Evolutionary conservation across 2,888 invertebrate species (phyloP).

Genomic region (Meghimatium bilineatum): DNA sequence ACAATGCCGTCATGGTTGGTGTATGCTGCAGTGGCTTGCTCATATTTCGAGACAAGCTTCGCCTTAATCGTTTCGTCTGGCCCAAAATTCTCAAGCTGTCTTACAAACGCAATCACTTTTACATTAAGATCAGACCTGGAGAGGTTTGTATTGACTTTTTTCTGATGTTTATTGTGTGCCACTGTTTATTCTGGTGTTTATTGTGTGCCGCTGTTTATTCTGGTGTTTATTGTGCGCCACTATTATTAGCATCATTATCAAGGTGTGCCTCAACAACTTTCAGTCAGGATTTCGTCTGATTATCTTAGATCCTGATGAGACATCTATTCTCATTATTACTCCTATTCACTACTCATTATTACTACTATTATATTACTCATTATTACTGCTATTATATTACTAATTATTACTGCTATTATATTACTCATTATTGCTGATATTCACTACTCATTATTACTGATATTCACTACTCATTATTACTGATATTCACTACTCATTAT

Average conservation of each 20-base stretch:
- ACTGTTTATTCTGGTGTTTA: neutral
- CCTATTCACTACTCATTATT: neutral
- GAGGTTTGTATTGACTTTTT: constrained; percentile 79
- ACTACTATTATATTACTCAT: neutral
- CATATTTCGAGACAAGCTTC: constrained; percentile 93
- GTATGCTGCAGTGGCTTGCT: constrained; percentile 98
- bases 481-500: too few species aligned
- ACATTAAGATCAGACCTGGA: constrained; percentile 98
- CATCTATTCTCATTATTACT: neutral
- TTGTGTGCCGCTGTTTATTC: neutral
- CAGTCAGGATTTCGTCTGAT: neutral
- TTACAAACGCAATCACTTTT: constrained; percentile 98
- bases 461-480: too few species aligned
- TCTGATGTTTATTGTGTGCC: neutral
- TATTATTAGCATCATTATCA: neutral
- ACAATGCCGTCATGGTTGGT: constrained; percentile 95
- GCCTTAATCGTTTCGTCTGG: constrained; percentile 99
- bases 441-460: too few species aligned
- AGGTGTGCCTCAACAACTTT: neutral
- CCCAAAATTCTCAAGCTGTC: constrained; percentile 99
- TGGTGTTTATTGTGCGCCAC: neutral
- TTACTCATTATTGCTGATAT: too few species aligned
- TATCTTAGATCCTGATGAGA: neutral
- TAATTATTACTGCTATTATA: too few species aligned
- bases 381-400: too few species aligned